phyloP scores from a whole-genome alignment of 2,888 invertebrate genomes.

The Epinotia demarniana region DNA sequence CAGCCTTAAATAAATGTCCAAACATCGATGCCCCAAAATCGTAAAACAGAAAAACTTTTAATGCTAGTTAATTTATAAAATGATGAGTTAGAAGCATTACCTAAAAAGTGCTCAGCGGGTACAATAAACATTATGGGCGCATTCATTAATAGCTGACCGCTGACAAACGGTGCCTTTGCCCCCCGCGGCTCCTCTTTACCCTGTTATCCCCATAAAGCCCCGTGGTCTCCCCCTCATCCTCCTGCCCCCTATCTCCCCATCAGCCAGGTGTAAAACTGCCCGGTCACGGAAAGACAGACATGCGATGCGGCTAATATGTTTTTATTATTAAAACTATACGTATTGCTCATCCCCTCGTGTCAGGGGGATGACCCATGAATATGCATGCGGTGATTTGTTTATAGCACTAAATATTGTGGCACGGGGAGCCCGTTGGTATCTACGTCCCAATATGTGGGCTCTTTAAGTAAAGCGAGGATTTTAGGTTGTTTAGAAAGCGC shows the following conservation, averaged over 20 bases:
- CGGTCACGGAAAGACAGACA: conserved; percentile 82
- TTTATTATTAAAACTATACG: conserved; percentile 80
- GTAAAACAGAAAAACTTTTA: conserved; percentile 47
- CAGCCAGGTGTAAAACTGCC: conserved; percentile 83
- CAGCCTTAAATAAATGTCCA: neutral
- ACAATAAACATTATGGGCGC: conserved; percentile 81
- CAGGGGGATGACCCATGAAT: conserved; percentile 77
- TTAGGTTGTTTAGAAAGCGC: neutral
- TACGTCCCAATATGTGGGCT: neutral
- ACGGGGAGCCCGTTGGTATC: neutral
- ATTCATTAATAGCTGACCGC: conserved; percentile 82
- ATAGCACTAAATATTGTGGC: conserved; percentile 54
- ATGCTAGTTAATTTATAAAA: conserved; percentile 74
- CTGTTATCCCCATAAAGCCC: conserved; percentile 66
- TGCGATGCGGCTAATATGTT: conserved; percentile 83
- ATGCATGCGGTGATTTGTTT: conserved; percentile 81
- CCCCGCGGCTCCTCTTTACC: conserved; percentile 64
- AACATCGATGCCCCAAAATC: conserved; percentile 1
- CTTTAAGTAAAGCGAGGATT: neutral
- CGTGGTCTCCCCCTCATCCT: conserved; percentile 59
- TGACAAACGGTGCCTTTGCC: conserved; percentile 77
- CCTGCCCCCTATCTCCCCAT: conserved; percentile 61
- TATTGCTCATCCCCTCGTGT: conserved; percentile 70
- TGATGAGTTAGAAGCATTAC: conserved; percentile 73
- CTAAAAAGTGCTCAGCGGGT: conserved; percentile 76